Base-by-base conservation (phyloP, 2,113 vertebrate species). In the Tragelaphus scriptus region DNA sequence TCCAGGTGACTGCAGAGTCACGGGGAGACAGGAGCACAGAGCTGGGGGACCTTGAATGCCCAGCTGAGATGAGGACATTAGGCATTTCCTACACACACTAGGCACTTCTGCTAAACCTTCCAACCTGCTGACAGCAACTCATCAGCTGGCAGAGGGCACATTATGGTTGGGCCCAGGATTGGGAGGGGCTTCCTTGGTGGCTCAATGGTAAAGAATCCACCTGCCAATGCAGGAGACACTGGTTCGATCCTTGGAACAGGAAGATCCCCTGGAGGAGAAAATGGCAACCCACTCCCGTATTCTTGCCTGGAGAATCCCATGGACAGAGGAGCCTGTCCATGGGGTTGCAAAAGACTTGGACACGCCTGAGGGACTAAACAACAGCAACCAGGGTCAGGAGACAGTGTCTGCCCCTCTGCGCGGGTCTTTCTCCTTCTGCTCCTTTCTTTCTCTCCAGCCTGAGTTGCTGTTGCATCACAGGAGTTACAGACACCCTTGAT, bases 361-460 rank as follows among this genome's bases (percentile, higher is more conserved):
- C n/a, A 23, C 9, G 2, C 11, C n/a, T 12, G 65, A 71, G 65
- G 19, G 2, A 12, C n/a, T 36, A 23, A 36, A 12, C 65, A 36
- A 1, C 15, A 19, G 5, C 32, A 4, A 17, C 2, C 11, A 15
- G 3, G 19, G 17, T 8, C 85, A n/a, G 84, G 75, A 55, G 65
- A 14, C 7, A 0, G 28, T 1, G 14, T n/a, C 23, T 16, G 28
- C 36, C 19, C 12, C 5, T 25, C 59, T 6, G 47, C 0, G 0
- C 3, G 0, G 2, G 19, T 40, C 13, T 5, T 11, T 30, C 44
- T 8, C 44, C 47, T 7, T 28, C 44, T 87, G 23, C 23, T 49
- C n/a, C 23, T 0, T 8, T 6, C 1, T 11, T 8, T 59, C n/a
- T 25, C 71, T 87, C 59, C 44, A 49, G 14, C 28, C 63, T 6